Conservation (phyloP, 2,113 vertebrate genomes). For the Butorides virescens region DNA sequence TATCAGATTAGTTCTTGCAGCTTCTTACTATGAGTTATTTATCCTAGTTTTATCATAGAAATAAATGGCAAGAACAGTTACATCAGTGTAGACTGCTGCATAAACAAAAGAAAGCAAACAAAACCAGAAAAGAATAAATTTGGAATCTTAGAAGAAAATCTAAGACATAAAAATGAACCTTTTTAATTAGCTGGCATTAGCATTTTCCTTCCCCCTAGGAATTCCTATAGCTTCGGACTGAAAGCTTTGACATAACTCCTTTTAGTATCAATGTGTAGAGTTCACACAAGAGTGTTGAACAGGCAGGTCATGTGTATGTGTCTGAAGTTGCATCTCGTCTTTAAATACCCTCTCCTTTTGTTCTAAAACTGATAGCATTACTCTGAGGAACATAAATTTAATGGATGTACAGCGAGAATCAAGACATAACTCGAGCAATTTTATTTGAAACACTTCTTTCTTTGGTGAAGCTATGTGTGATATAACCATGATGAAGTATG, state of each 20-base stretch:
- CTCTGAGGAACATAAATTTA: not conserved
- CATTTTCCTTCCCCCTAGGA: not conserved
- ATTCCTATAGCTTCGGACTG: not conserved
- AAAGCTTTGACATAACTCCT: not conserved
- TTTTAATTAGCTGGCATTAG: not conserved
- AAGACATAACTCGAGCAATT: not conserved
- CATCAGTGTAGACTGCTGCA: not conserved
- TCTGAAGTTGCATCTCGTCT: not conserved
- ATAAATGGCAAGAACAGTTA: not conserved
- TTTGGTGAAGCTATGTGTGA: not conserved
- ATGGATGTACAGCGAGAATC: not conserved
- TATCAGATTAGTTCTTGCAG: not conserved
- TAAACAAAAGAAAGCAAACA: not conserved
- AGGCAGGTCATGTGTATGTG: not conserved
- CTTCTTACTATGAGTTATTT: not conserved
- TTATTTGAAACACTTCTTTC: not conserved
- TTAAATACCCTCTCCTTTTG: not conserved
- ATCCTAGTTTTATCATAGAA: not conserved
- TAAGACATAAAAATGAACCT: not conserved
- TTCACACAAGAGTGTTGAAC: not conserved
- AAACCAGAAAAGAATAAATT: not conserved
- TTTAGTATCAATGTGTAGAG: not conserved
- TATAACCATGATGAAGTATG: not conserved
- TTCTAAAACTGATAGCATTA: not conserved
- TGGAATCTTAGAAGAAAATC: not conserved